Evolutionary conservation across 2,888 invertebrate species (phyloP), one percentile per base, ranked within the genome.

Genomic region (Nyleta sp.): DNA sequence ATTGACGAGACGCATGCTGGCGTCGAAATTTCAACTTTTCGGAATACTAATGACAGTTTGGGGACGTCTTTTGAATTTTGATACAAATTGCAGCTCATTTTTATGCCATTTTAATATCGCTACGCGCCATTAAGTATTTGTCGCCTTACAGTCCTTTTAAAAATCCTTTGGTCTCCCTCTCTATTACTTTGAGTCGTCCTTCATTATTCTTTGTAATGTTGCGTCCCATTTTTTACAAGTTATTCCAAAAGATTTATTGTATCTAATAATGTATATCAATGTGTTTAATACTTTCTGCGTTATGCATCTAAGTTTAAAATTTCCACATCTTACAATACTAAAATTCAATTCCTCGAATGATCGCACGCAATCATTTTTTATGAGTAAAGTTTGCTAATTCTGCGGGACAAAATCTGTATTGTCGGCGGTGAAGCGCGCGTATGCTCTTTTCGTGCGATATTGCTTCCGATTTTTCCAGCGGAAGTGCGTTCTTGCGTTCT

Each of bases 11-110:
- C 22, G 33, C 38, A n/a, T 13, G 33, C 1, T 20, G 5, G 22
- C 22, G 22, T 35, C n/a, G 33, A 38, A 40, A 44, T 20, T 10
- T 33, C 15, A 33, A 48, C 28, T 57, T 60, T 35, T 42, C 10
- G 42, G 77, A 74, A 62, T 59, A 62, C 75, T 78, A 64, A 81
- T 84, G 85, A 84, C 83, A 82, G 82, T 83, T 81, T 59, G 79
- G 82, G 80, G 82, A 83, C 80, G 84, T 84, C 86, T 87, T 89
- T 89, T 87, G 85, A 89, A 86, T 84, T 85, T 85, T 85, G 87
- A 89, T 90, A 90, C 90, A 90, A 90, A 90, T 90, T 90, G 87
- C 89, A 86, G 86, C 89, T 89, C 90, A 90, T 90, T 90, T 90
- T 90, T 90, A 90, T 89, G 88, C 90, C 88, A 88, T 90, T 90